These are phyloP conservation scores for Indri indri DNA, from an alignment of 2,113 vertebrate species.

Conservation along the genomic window DNA sequence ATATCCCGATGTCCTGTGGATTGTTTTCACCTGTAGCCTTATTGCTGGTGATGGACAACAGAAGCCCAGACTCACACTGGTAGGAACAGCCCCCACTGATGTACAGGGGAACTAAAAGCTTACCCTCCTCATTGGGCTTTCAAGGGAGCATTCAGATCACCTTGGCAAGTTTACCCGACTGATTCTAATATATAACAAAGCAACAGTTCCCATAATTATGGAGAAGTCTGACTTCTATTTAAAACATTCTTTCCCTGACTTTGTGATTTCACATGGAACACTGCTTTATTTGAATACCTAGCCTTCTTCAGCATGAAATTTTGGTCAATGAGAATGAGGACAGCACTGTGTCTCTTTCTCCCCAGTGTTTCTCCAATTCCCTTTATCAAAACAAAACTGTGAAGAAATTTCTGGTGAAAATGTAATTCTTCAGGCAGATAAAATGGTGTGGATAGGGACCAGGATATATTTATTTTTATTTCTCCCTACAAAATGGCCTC, in stretches of 20 bases:
- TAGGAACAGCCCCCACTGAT: background rate
- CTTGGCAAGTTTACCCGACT: background rate
- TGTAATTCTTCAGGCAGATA: background rate
- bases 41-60: background rate
- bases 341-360: background rate
- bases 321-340: background rate
- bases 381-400: background rate
- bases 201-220: background rate
- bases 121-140: background rate
- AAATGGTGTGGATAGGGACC: background rate
- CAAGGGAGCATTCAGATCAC: background rate
- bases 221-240: background rate
- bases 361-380: background rate
- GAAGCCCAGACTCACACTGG: background rate
- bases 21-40: background rate
- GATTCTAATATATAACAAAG: constrained; percentile 2
- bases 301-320: background rate
- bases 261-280: background rate
- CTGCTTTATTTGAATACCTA: background rate
- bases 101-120: background rate
- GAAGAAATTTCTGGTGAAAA: background rate
- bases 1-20: background rate
- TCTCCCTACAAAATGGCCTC: background rate
- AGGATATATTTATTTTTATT: background rate
- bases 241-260: background rate